Evolutionary conservation across 1,140 invertebrate species (phyloP).

Genomic region (Diorhabda carinulata): DNA sequence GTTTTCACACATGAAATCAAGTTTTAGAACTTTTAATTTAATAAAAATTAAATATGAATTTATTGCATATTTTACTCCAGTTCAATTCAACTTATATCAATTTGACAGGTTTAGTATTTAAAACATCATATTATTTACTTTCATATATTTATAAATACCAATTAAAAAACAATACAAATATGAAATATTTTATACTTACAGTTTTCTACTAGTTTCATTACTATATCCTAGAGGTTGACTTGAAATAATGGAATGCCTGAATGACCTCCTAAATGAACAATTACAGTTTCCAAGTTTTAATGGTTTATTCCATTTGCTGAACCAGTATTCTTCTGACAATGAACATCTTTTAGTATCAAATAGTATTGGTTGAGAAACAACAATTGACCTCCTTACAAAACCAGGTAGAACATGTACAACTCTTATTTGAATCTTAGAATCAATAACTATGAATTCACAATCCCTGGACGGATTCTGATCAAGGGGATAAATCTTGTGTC

Average conservation of each 20-base stretch:
- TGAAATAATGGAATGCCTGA: conserved; percentile 32
- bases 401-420: conserved; percentile 42
- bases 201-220: background rate
- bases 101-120: too few relatives aligned
- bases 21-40: too few relatives aligned
- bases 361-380: conserved; percentile 20
- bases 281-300: conserved; percentile 39
- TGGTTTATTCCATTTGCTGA: conserved; percentile 44
- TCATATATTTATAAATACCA: too few relatives aligned
- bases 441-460: conserved; percentile 41
- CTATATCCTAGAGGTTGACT: conserved; percentile 16
- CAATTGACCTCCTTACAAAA: conserved; percentile 24
- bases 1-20: too few relatives aligned
- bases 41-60: too few relatives aligned
- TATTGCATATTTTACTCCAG: too few relatives aligned
- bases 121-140: too few relatives aligned
- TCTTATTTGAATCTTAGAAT: conserved; percentile 36
- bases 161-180: too few relatives aligned
- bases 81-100: too few relatives aligned
- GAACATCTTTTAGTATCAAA: conserved; percentile 32
- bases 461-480: conserved; percentile 34
- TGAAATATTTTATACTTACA: background rate
- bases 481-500: conserved; percentile 38
- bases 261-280: conserved; percentile 45
- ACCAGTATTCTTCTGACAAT: conserved; percentile 46